These are phyloP conservation scores for Leptonema lineaticorne DNA, from an alignment of 1,140 invertebrate genomes.

Conservation along the genomic window DNA sequence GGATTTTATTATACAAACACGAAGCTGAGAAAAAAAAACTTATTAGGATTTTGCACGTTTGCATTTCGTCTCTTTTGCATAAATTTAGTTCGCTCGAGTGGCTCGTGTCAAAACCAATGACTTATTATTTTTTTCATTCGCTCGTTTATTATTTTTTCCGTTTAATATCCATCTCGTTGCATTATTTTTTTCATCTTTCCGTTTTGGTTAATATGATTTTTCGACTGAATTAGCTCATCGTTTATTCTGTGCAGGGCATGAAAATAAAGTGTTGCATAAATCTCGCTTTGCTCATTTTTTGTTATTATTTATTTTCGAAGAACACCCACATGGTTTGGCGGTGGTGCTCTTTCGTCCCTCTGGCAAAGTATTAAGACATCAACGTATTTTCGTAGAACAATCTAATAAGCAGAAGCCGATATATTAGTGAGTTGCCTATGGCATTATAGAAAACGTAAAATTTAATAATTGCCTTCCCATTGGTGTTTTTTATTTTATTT, in stretches of 20 bases:
- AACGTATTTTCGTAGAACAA: neutral
- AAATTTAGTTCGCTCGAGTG: neutral
- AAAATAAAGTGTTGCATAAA: constrained; percentile 26
- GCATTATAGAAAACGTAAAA: neutral
- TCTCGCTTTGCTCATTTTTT: constrained; percentile 7
- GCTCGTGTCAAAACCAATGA: constrained; percentile 19
- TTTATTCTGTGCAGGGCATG: constrained; percentile 13
- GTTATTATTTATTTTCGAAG: constrained; percentile 8
- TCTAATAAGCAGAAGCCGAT: neutral
- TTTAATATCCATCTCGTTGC: constrained; percentile 18
- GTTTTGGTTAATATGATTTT: neutral
- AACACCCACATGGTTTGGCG: constrained; percentile 16
- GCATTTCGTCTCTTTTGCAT: constrained; percentile 1
- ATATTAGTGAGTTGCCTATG: neutral
- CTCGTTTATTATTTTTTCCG: constrained; percentile 5
- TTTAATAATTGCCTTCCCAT: neutral
- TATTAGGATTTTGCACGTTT: neutral
- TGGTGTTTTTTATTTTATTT: neutral
- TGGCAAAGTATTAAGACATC: constrained; percentile 22
- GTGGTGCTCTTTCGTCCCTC: neutral
- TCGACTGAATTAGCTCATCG: constrained; percentile 8
- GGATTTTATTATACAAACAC: too few relatives aligned
- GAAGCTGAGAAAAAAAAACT: too few relatives aligned
- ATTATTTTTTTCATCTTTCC: constrained; percentile 2
- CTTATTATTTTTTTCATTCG: constrained; percentile 1